Conservation (phyloP, 2,888 invertebrate genomes). For the Gisinianus flammeolus region DNA sequence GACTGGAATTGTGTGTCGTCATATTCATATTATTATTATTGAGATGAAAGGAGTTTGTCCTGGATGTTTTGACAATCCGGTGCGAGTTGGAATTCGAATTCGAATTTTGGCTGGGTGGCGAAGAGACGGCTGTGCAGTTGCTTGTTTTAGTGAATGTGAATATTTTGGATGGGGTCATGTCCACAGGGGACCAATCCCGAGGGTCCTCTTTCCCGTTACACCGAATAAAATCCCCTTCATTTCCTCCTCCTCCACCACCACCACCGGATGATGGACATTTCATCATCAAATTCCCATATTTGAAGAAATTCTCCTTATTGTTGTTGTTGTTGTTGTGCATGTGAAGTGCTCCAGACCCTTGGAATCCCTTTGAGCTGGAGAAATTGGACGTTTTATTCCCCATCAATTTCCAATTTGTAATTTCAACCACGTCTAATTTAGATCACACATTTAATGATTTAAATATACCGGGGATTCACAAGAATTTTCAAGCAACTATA, state of each 20-base stretch:
- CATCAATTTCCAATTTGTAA: background rate
- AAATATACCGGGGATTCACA: too few species aligned
- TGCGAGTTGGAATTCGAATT: background rate
- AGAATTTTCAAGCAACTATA: too few species aligned
- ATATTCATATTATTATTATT: background rate
- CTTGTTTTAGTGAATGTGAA: background rate
- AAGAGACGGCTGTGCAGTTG: background rate
- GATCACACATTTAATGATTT: too few species aligned
- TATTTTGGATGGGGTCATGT: slow-evolving; percentile 18
- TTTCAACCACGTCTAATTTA: too few species aligned
- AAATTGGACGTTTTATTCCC: slow-evolving; percentile 3
- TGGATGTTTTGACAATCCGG: background rate
- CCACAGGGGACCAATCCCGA: background rate
- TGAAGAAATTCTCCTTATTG: background rate
- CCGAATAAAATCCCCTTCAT: background rate
- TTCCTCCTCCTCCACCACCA: background rate
- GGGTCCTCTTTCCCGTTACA: slow-evolving; percentile 8
- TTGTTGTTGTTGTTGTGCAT: too few species aligned
- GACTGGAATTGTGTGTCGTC: background rate
- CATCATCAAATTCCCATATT: background rate
- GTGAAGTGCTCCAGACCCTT: background rate
- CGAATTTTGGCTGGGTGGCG: slow-evolving; percentile 6
- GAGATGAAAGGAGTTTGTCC: background rate
- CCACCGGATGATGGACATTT: too few species aligned
- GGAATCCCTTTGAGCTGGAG: background rate